Evolutionary conservation across 2,797 vertebrate species (phyloP).

Genomic region (Pseudopleuronectes americanus): DNA sequence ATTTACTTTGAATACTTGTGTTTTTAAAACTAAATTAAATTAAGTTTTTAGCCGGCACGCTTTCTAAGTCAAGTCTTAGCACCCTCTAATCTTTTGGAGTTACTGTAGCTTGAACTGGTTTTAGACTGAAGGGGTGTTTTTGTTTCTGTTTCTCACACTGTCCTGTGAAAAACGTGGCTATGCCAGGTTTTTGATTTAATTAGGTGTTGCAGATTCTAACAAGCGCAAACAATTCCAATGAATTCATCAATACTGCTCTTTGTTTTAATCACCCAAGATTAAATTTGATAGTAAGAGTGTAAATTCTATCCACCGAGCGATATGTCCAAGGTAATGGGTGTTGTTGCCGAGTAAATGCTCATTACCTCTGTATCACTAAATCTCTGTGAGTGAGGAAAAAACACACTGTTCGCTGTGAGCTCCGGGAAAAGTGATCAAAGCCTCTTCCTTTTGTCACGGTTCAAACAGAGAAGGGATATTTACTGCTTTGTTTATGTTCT

Average conservation of each 20-base stretch:
- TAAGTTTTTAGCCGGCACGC: not conserved
- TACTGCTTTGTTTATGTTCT: conserved; percentile 79
- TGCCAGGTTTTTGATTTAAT: too few relatives aligned
- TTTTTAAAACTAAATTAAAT: too few relatives aligned
- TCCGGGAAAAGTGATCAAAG: conserved; percentile 79
- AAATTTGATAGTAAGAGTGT: not conserved
- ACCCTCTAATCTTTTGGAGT: not conserved
- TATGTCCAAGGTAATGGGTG: not conserved
- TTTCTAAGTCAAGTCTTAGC: not conserved
- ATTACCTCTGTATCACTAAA: conserved; percentile 28
- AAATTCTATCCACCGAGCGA: not conserved
- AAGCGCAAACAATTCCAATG: not conserved
- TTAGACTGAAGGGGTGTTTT: not conserved
- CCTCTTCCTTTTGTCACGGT: conserved; percentile 75
- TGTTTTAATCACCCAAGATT: not conserved
- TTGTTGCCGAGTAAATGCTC: not conserved
- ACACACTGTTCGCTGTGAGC: conserved; percentile 58
- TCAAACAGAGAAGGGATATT: conserved; percentile 77
- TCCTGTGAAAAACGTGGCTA: not conserved
- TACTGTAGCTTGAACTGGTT: not conserved
- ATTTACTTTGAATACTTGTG: not conserved
- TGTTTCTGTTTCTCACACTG: not conserved
- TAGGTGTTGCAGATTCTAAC: not conserved
- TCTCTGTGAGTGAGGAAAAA: conserved; percentile 60
- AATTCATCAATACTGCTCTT: not conserved